Percentiles rank a stretch among this genome's conserved stretches.
Conservation (phyloP, 2,888 invertebrate species). For the Scaptomyza polygonia region DNA sequence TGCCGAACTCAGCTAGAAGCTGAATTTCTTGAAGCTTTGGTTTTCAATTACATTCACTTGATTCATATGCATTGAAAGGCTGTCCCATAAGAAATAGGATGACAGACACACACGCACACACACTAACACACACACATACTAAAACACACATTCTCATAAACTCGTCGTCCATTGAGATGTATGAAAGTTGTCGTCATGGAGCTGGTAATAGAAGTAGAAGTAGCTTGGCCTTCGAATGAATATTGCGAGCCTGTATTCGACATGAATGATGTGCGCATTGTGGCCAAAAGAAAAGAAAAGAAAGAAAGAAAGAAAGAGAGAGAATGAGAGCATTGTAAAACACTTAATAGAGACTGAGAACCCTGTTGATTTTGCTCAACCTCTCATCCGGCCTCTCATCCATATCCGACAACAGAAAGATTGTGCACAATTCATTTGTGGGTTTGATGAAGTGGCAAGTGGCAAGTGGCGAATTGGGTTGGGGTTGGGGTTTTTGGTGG, state of each 20-base stretch:
- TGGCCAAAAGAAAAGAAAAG: too few species aligned
- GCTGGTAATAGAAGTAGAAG: slow-evolving; percentile 17
- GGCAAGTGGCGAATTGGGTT: slow-evolving; percentile 3
- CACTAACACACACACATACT: slow-evolving; percentile 5
- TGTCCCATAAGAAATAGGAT: slow-evolving; percentile 29
- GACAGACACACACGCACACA: slow-evolving; percentile 19
- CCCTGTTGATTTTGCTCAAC: slow-evolving; percentile 17
- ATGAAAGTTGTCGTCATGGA: slow-evolving; percentile 39
- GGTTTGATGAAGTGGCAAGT: slow-evolving; percentile 65
- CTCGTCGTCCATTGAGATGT: slow-evolving; percentile 34
- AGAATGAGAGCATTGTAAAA: slow-evolving; percentile 65
- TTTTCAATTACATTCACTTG: slow-evolving; percentile 71
- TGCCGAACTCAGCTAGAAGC: slow-evolving; percentile 25
- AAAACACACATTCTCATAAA: slow-evolving; percentile 9
- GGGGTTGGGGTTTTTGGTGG: slow-evolving; percentile 10
- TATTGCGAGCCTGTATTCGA: slow-evolving; percentile 69
- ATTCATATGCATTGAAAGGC: slow-evolving; percentile 70
- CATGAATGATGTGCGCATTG: slow-evolving; percentile 76
- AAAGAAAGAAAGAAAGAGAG: background rate
- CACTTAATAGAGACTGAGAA: slow-evolving; percentile 53
- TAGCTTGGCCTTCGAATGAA: slow-evolving; percentile 66
- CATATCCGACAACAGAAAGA: slow-evolving; percentile 46
- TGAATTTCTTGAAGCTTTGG: slow-evolving; percentile 62
- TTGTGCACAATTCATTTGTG: slow-evolving; percentile 54
- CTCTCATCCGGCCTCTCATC: slow-evolving; percentile 6